Conservation (phyloP, 2,888 invertebrate genomes). For the Drepanosiphum platanoidis region DNA sequence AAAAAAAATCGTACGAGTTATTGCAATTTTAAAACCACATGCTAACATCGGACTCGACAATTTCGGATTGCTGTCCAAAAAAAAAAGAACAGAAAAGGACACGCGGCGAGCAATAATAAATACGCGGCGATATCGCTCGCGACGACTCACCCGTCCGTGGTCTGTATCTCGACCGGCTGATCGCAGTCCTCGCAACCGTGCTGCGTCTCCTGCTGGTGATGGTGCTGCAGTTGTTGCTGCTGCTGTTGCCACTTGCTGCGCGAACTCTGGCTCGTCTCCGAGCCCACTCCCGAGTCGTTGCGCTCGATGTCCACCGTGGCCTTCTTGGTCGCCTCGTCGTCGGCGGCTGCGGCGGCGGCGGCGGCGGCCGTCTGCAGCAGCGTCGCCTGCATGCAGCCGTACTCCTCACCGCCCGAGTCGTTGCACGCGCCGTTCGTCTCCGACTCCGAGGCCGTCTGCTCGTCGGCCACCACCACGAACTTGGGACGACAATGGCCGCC, state of each 20-base stretch:
- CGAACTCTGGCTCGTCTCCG: constrained; percentile 88
- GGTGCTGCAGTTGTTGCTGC: constrained; percentile 71
- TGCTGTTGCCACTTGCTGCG: constrained; percentile 74
- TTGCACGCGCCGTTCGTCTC: constrained; percentile 79
- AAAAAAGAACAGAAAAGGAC: too few relatives aligned
- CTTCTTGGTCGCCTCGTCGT: constrained; percentile 71
- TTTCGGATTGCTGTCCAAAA: too few relatives aligned
- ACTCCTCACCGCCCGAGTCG: constrained; percentile 83
- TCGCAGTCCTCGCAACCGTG: constrained; percentile 90
- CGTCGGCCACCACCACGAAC: constrained; percentile 56
- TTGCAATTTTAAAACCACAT: too few relatives aligned
- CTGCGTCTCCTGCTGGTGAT: constrained; percentile 73
- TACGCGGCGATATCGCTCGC: not conserved
- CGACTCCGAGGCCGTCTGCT: constrained; percentile 68
- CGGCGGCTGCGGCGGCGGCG: constrained; percentile 76
- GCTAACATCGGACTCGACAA: too few relatives aligned
- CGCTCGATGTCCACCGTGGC: constrained; percentile 82
- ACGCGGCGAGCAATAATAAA: constrained; percentile 1
- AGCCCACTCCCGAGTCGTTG: constrained; percentile 92
- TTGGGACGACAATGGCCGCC: constrained; percentile 17
- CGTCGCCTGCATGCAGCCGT: constrained; percentile 69
- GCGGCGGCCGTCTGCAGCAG: constrained; percentile 72
- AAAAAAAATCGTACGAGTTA: too few relatives aligned
- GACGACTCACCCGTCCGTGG: constrained; percentile 74
- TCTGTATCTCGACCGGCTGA: constrained; percentile 79